Evolutionary conservation across 2,113 vertebrate species (phyloP).

Genomic region (Paratilapia polleni): DNA sequence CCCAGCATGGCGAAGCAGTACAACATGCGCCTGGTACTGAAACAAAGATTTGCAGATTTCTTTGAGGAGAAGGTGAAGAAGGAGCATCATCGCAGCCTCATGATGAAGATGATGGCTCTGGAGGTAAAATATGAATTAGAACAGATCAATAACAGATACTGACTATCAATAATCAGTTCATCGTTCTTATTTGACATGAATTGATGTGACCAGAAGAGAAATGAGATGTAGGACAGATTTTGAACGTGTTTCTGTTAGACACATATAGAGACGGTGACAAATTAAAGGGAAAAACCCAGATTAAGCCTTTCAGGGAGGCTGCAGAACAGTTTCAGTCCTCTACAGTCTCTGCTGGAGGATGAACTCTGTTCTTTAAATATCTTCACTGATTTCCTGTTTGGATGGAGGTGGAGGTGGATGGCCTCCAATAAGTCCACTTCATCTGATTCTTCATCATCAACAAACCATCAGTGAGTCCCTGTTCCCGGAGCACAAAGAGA

Average conservation of each 20-base stretch:
- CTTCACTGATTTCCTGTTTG: not conserved
- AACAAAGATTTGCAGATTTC: slow-evolving; percentile 92
- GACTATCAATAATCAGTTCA: not conserved
- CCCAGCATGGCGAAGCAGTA: slow-evolving; percentile 92
- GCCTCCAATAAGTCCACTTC: not conserved
- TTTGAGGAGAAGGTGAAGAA: slow-evolving; percentile 92
- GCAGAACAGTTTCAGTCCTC: not conserved
- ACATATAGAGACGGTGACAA: not conserved
- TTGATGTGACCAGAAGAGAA: not conserved
- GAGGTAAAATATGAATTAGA: slow-evolving; percentile 79
- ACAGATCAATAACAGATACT: not conserved
- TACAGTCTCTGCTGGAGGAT: not conserved
- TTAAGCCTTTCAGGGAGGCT: not conserved
- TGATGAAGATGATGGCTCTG: slow-evolving; percentile 92
- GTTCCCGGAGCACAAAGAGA: not conserved
- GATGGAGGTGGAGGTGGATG: not conserved
- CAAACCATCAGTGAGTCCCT: not conserved
- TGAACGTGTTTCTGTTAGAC: not conserved
- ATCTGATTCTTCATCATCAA: not conserved
- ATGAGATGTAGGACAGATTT: not conserved
- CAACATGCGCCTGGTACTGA: slow-evolving; percentile 92
- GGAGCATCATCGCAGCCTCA: slow-evolving; percentile 82
- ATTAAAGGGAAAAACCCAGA: not conserved
- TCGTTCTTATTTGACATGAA: not conserved
- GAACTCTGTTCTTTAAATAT: no score